Evolutionary conservation across 2,797 vertebrate species (phyloP), one percentile per base, ranked within the genome.

Genomic region (Gymnothorax javanicus): DNA sequence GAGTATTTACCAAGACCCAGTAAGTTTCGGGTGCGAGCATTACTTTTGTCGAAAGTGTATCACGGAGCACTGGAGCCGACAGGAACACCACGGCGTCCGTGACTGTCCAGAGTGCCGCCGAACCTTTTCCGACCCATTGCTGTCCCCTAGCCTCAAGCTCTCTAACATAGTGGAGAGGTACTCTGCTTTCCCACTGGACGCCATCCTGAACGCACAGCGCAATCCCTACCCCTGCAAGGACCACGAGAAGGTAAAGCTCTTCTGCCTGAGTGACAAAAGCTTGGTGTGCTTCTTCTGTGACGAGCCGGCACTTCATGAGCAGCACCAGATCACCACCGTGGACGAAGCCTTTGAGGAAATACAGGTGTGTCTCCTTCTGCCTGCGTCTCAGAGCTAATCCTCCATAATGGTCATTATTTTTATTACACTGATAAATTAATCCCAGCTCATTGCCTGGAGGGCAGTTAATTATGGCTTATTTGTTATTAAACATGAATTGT

Each of bases 261-360:
- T 99, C 96, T 99, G 98, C 94, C 97, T 99, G 88, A 97, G 96
- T 0, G 98, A 99, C 95, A 98, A 98, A 67, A 97, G 96, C 7
- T 94, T 99, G 62, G 96, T 99, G 91, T 99, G 98, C 93, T 99
- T 99, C 95, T 99, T 99, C 96, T 99, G 98, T 0, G 98, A 99
- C 23, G 97, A 99, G 90, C 98, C 98, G 0, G 97, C 98, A 0
- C 86, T 98, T 67, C 98, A 99, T 81, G 97, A 99, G 94, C 98
- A 99, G 93, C 98, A 99, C 93, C 98, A 99, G 93, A 97, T 99
- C 90, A 99, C 98, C 90, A 97, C 97, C 33, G 96, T 98, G 11
- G 98, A 99, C 1, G 98, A 99, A 0, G 98, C 98, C 13, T 99
- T 96, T 43, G 98, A 99, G 89, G 98, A 99, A 95, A 95, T 99